Evolutionary conservation across 2,113 vertebrate species (phyloP).

Genomic region (Abramis brama): DNA sequence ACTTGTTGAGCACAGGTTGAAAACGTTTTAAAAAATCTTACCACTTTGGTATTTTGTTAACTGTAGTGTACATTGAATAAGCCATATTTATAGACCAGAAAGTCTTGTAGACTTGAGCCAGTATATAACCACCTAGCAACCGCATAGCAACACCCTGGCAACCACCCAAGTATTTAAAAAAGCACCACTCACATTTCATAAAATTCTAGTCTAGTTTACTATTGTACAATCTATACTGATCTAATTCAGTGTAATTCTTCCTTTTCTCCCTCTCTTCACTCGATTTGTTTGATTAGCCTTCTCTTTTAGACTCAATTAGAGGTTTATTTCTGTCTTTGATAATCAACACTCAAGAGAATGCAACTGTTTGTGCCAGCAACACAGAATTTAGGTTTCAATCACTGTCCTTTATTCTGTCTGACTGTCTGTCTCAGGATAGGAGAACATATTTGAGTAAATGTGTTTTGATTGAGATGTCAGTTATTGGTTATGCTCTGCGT

Average conservation of each 20-base stretch:
- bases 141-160: no score
- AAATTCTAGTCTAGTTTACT: constrained; percentile 8
- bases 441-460: background rate
- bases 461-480: constrained; percentile 14
- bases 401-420: background rate
- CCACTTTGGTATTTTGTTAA: no score
- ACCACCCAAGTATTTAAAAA: no score
- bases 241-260: background rate
- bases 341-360: constrained; percentile 12
- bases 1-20: no score
- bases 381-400: background rate
- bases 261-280: background rate
- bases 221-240: background rate
- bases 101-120: no score
- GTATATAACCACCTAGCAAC: no score
- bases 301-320: constrained; percentile 23
- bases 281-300: constrained; percentile 16
- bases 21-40: no score
- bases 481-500: background rate
- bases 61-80: no score
- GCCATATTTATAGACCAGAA: no score
- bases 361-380: background rate
- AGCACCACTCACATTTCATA: background rate
- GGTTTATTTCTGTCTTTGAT: background rate
- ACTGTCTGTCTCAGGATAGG: background rate